phyloP scores from a whole-genome alignment of 2,113 vertebrate species.

The Misgurnus mizolepis region DNA sequence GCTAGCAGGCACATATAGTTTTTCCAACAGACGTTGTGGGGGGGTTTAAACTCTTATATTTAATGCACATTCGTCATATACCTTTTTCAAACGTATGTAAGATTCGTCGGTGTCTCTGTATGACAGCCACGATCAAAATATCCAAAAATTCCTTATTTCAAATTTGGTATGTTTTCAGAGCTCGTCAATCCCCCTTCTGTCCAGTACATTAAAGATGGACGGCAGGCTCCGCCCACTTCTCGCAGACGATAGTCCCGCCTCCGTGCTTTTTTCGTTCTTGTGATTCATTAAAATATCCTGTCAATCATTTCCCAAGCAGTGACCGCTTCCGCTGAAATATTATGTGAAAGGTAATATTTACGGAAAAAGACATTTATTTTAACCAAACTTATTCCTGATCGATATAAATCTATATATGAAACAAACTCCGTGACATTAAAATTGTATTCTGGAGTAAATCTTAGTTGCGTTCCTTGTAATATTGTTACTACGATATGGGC shows the following conservation, averaged over 20 bases:
- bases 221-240: slow-evolving; percentile 69
- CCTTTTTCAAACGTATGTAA: slow-evolving; percentile 62
- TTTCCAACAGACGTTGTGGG: slow-evolving; percentile 46
- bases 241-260: background rate
- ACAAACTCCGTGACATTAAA: background rate
- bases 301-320: slow-evolving; percentile 44
- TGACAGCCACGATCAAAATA: slow-evolving; percentile 65
- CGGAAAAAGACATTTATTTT: slow-evolving; percentile 25
- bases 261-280: background rate
- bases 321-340: slow-evolving; percentile 58
- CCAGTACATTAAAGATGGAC: slow-evolving; percentile 79
- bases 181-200: slow-evolving; percentile 70
- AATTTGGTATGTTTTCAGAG: slow-evolving; percentile 70
- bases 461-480: background rate
- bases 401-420: background rate
- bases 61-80: slow-evolving; percentile 67
- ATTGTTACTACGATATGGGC: background rate
- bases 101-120: slow-evolving; percentile 48
- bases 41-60: slow-evolving; percentile 58
- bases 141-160: slow-evolving; percentile 73
- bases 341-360: slow-evolving; percentile 52
- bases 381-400: background rate
- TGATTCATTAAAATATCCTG: slow-evolving; percentile 60
- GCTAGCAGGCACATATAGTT: slow-evolving; percentile 32
- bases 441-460: background rate